phyloP scores from a whole-genome alignment of 2,113 vertebrate genomes.

The Natator depressus region DNA sequence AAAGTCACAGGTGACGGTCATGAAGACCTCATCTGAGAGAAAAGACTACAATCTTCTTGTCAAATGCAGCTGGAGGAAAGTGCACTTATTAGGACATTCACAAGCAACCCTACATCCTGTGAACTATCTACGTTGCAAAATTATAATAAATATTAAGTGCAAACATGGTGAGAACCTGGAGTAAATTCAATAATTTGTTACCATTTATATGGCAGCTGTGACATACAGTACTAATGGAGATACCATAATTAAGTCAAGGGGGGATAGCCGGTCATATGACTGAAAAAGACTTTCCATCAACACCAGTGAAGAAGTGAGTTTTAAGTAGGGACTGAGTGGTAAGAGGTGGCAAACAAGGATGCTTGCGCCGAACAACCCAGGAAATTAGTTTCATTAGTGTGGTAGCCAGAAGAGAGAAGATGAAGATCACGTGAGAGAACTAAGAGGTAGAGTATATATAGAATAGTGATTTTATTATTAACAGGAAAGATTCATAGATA shows the following conservation, averaged over 20 bases:
- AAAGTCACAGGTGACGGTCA: neutral
- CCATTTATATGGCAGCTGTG: neutral
- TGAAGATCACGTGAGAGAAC: neutral
- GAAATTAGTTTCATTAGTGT: neutral
- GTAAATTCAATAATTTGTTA: neutral
- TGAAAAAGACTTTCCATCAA: neutral
- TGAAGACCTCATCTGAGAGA: neutral
- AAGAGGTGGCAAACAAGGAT: rapidly evolving
- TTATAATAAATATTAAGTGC: neutral
- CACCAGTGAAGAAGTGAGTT: neutral
- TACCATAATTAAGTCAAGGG: neutral
- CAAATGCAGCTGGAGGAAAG: neutral
- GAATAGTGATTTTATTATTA: neutral
- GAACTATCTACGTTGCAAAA: neutral
- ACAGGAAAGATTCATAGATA: neutral
- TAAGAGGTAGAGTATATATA: neutral
- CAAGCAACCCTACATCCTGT: neutral
- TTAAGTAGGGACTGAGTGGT: neutral
- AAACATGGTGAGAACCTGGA: neutral
- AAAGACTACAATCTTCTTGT: neutral
- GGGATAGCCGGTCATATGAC: neutral
- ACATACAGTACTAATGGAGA: neutral
- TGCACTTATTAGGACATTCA: neutral
- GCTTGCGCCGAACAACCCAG: neutral
- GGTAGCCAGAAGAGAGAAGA: neutral